These are phyloP conservation scores for Sarotherodon lohbergeri DNA, from an alignment of 2,113 vertebrate species.

Conservation along the genomic window DNA sequence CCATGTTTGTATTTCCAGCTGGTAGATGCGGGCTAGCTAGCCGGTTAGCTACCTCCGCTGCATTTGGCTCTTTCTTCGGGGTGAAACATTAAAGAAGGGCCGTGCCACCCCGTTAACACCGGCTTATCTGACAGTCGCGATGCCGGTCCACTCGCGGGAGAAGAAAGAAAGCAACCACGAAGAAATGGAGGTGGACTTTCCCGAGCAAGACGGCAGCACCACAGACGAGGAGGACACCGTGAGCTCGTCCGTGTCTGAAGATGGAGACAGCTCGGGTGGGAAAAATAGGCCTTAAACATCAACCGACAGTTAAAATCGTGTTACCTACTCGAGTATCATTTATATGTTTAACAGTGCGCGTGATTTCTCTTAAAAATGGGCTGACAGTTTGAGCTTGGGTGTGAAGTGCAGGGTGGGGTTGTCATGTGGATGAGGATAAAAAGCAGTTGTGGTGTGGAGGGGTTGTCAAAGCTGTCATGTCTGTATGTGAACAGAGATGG, in stretches of 20 bases:
- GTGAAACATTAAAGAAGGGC: background rate
- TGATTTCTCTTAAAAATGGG: background rate
- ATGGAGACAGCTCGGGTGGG: conserved; percentile 93
- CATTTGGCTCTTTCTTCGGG: background rate
- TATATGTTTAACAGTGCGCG: background rate
- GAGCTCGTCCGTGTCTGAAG: conserved; percentile 94
- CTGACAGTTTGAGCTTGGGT: background rate
- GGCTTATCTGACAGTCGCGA: conserved; percentile 17
- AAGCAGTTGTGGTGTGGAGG: background rate
- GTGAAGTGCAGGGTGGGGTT: background rate
- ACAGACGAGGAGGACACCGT: conserved; percentile 96
- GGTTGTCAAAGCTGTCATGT: background rate
- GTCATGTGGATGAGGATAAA: background rate
- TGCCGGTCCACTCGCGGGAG: conserved; percentile 93
- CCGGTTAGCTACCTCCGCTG: conserved; percentile 43
- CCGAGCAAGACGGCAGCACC: conserved; percentile 92
- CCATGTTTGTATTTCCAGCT: conserved; percentile 53
- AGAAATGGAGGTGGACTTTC: conserved; percentile 96
- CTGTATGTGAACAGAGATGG: conserved; percentile 82
- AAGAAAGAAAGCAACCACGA: conserved; percentile 94
- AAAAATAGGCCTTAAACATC: conserved; percentile 20
- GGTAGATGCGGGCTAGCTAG: conserved; percentile 38
- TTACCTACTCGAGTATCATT: background rate
- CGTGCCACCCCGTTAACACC: background rate
- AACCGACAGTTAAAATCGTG: background rate